phyloP scores from a whole-genome alignment of 2,797 vertebrate species.

The Morus bassanus region DNA sequence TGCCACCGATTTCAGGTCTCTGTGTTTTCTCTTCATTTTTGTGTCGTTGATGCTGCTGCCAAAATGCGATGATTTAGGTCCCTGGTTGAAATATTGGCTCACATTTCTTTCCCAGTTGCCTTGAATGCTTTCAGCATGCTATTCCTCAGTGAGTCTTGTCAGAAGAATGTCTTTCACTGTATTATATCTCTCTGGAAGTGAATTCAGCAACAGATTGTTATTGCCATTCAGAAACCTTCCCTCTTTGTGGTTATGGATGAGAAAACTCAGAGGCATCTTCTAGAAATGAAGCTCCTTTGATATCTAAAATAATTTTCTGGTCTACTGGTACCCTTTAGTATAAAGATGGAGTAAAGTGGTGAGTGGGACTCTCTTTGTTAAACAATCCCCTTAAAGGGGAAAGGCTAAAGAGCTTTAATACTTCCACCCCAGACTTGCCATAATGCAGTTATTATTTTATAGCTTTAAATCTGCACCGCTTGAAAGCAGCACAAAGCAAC shows the following conservation, averaged over 20 bases:
- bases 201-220: not conserved
- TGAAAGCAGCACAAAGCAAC: not conserved
- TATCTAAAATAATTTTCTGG: not conserved
- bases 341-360: not conserved
- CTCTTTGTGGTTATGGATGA: not conserved
- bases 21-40: not conserved
- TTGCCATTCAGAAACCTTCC: not conserved
- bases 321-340: not conserved
- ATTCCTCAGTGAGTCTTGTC: not conserved
- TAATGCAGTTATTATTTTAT: not conserved
- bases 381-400: not conserved
- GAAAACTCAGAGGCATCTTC: not conserved
- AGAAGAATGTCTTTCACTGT: not conserved
- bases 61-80: slow-evolving; percentile 15
- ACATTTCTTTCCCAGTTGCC: not conserved
- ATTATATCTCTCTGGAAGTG: not conserved
- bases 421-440: not conserved
- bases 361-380: not conserved
- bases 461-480: not conserved
- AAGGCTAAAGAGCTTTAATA: not conserved
- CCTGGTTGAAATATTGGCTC: not conserved
- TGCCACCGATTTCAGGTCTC: not conserved
- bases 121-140: not conserved
- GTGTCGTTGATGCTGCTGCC: not conserved
- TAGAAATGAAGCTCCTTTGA: not conserved